A percentile compares a stretch with the other conserved stretches of the same genome.
phyloP scores from a whole-genome alignment of 2,888 invertebrate genomes.

The Ischnura elegans region DNA sequence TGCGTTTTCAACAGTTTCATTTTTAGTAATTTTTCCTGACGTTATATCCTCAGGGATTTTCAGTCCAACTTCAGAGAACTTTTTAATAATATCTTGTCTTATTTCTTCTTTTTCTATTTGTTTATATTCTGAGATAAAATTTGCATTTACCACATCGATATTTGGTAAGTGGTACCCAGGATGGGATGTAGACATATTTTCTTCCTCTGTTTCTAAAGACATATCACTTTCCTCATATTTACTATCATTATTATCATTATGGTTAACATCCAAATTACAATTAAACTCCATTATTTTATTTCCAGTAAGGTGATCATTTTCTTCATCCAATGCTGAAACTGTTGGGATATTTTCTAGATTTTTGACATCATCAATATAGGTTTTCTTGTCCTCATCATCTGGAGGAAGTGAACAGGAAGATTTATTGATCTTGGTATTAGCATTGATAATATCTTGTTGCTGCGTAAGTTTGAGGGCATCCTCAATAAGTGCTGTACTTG shows the following conservation, averaged over 20 bases:
- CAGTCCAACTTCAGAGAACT: conserved; percentile 16
- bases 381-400: background rate
- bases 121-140: background rate
- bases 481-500: background rate
- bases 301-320: background rate
- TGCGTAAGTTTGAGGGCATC: background rate
- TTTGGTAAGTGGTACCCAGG: background rate
- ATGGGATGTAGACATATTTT: background rate
- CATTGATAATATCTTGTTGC: background rate
- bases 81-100: background rate
- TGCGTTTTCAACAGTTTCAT: background rate
- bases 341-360: background rate
- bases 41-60: background rate
- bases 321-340: background rate
- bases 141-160: background rate
- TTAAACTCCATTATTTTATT: background rate
- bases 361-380: background rate
- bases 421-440: background rate
- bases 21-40: background rate
- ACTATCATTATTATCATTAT: background rate
- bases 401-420: background rate
- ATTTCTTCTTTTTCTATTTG: background rate
- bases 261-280: background rate
- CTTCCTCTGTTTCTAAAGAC: background rate
- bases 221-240: too few relatives aligned